Base-by-base conservation (phyloP, 2,113 vertebrate species). In the Passer domesticus region DNA sequence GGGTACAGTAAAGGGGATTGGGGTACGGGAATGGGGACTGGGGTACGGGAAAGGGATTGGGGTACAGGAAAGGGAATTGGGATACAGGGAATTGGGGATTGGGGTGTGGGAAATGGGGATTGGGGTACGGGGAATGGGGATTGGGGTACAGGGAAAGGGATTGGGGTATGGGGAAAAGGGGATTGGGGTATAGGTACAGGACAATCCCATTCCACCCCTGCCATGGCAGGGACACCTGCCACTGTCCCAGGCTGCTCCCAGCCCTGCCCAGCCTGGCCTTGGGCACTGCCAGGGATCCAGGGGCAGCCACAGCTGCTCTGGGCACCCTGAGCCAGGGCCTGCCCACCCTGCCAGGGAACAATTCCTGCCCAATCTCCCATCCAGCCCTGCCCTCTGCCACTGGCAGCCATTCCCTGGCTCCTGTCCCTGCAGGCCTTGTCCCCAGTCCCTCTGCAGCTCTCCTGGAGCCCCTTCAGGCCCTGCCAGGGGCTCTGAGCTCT, bases 161-260 rank as follows among this genome's bases (percentile, higher is more conserved):
- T 58, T 35, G 33, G 22, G 56, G 13, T 15, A 58, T 6, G 2
- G 27, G 27, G 41, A 11, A 39, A 13, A 18, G 21, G 33, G 33
- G 4, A 8, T 13, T 11, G 24, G 24, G 18, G 5, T 24, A 20
- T 5, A 21, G 13, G 12, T 56, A 33, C 6, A 14, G 55, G 20
- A 14, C 1, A 8, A 52, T 10, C 27, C 13, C 2, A 2, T 24
- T 0, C 50, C 44, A 50, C 11, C 17, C 39, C 39, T 43, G 39
- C 39, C 28, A 31, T 44, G 39, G 35, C 27, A 69, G 64, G n/a
- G 41, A 41, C 56, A 30, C 47, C 55, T 69, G 0, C 64, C 63
- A 39, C 55, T 22, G 6, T 50, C 62, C 63, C 83, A 44, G 53
- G 31, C 2, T 27, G 25, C 62, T 68, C 62, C 67, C 0, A 35